phyloP scores from a whole-genome alignment of 2,113 vertebrate species.

The Phodopus roborovskii region DNA sequence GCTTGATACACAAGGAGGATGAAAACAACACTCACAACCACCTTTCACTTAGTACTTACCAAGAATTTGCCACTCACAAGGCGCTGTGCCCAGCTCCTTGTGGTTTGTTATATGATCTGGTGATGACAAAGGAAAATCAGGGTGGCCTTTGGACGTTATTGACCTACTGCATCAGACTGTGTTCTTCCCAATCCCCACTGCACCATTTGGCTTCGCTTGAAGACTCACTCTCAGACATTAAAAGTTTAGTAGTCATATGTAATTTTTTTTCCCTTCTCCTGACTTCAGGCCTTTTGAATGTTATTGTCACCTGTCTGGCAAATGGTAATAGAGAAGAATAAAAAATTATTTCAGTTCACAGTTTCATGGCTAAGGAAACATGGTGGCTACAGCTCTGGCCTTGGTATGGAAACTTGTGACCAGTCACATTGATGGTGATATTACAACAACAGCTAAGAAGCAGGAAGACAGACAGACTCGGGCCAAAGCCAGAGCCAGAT shows the following conservation, averaged over 20 bases:
- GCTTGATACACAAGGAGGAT: background rate
- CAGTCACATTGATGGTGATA: background rate
- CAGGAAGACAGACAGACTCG: background rate
- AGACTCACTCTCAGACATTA: background rate
- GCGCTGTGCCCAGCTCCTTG: background rate
- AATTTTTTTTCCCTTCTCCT: background rate
- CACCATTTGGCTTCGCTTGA: background rate
- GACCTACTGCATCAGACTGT: background rate
- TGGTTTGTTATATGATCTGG: background rate
- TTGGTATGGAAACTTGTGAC: background rate
- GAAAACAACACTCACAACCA: background rate
- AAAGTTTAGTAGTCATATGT: background rate
- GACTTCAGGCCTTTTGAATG: background rate
- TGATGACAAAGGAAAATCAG: background rate
- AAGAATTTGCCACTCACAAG: background rate
- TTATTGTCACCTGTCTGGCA: background rate
- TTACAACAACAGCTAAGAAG: background rate
- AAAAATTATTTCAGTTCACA: background rate
- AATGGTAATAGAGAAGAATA: background rate
- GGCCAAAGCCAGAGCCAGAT: background rate
- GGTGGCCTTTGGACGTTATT: background rate
- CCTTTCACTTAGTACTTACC: conserved; percentile 28
- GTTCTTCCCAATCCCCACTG: background rate
- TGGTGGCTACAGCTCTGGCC: background rate
- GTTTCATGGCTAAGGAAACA: background rate